A percentile compares a stretch with the other conserved stretches of the same genome.
phyloP scores from a whole-genome alignment of 2,113 vertebrate species.

The Microcebus tavaratra region DNA sequence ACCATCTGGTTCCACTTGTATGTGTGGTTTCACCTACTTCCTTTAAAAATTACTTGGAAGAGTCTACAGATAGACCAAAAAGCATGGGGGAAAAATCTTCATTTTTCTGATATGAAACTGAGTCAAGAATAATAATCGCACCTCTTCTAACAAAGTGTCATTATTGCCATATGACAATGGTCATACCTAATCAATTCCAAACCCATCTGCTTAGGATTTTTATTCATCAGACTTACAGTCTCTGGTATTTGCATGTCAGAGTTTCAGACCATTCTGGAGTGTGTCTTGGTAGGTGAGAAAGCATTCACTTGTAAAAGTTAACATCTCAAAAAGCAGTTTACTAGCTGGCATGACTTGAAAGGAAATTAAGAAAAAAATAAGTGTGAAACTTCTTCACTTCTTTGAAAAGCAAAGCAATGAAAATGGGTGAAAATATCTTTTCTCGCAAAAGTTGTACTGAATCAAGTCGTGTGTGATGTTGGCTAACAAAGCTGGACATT shows the following conservation, averaged over 20 bases:
- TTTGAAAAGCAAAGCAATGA: background rate
- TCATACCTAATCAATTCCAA: background rate
- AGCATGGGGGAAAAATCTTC: background rate
- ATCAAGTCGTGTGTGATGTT: background rate
- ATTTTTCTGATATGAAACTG: conserved; percentile 4
- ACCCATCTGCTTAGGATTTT: background rate
- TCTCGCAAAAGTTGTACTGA: background rate
- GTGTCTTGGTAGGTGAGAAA: background rate
- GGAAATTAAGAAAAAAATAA: background rate
- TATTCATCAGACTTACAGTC: background rate
- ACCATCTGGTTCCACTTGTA: background rate
- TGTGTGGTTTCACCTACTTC: background rate
- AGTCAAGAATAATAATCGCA: background rate
- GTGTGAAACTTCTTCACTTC: background rate
- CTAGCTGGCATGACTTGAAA: background rate
- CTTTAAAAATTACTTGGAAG: background rate
- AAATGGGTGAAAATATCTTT: background rate
- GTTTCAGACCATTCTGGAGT: background rate
- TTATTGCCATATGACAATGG: background rate
- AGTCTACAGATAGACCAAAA: background rate
- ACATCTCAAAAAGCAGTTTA: background rate
- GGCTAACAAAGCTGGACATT: background rate
- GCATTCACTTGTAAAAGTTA: background rate
- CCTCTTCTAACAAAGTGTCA: background rate
- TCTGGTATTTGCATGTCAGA: background rate